Base-by-base conservation (phyloP, 2,797 vertebrate genomes). In the Hafferia zeledoni region DNA sequence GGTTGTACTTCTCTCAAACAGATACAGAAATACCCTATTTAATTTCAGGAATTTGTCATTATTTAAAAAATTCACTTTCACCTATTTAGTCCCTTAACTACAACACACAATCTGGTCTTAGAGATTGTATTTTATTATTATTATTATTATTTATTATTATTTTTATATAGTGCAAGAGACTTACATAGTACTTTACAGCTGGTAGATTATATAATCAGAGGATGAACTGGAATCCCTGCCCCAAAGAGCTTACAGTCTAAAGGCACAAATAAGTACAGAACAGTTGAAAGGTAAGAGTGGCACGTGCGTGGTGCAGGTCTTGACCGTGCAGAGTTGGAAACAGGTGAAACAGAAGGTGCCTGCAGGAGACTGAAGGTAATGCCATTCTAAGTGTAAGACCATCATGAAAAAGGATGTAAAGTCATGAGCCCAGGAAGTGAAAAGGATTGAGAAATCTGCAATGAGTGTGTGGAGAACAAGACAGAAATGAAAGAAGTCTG, bases 171-270 rank as follows among this genome's bases (percentile, higher is more conserved):
- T 81, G 43, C 5, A 2, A 91, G 37, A 89, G 71, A 87, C 59
- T 95, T 95, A 92, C 90, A 95, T 22, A 77, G 49, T 93, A 82
- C 55, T 95, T 96, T 95, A 96, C 90, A 97, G 52, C 60, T 94
- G 60, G 43, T 85, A 93, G 78, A 90, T 87, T 61, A 70, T 91
- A 85, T 87, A 76, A 87, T 76, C 57, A 92, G 72, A 90, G 56
- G 55, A 80, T 57, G 41, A 77, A 89, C 44, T 68, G 86, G 87
- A 94, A 90, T 94, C 91, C 85, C 85, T 97, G 96, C 96, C 94
- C 96, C 84, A 6, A 87, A 95, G 96, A 96, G 96, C 95, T 97
- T 94, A 97, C 95, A 96, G 78, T 97, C 96, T 96, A 96, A 94
- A 93, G 93, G 90, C 67, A 87, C 70, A 87, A 84, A 60, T 72